Base-by-base conservation (phyloP, 2,797 vertebrate genomes). In the Malurus leucopterus region DNA sequence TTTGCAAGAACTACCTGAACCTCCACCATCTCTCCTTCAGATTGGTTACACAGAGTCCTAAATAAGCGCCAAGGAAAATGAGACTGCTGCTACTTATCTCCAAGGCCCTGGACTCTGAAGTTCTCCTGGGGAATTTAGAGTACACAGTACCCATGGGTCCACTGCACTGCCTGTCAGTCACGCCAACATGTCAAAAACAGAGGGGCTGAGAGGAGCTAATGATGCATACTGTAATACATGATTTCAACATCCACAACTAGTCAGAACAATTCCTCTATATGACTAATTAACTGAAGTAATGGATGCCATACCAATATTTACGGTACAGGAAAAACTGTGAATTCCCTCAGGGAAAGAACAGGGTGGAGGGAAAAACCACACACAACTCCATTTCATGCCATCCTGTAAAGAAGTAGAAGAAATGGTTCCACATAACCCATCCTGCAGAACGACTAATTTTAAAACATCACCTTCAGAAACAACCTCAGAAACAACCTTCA, bases 281-380 rank as follows among this genome's bases (percentile, higher is more conserved):
- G 91, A 95, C 84, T 95, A 94, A 93, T 94, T 92, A 94, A 90
- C 90, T 89, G 84, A 91, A 92, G 79, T 63, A 87, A 91, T 85
- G 79, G 63, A 83, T 92, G 84, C 68, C 82, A 72, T 87, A 91
- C 89, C 73, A 86, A 34, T 90, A 93, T 85, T 90, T 91, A 87
- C 6, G 1, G 59, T 85, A 59, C 89, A 93, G 91, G 80, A 93
- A 94, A 94, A 93, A 63, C 74, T 75, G 61, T 15, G 46, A 81
- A 88, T 89, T 94, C 92, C 94, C 92, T 20, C 34, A 94, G 87
- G 94, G 93, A 88, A 93, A 29, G 53, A 95, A 94, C 68, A 91
- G 89, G 92, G 93, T 47, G 80, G 91, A 92, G 63, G 44, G 12
- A 63, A 78, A 85, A 93, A 75, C 74, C 86, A 92, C 90, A 85